Conservation (phyloP, 2,113 vertebrate species). For the Protobothrops mucrosquamatus region DNA sequence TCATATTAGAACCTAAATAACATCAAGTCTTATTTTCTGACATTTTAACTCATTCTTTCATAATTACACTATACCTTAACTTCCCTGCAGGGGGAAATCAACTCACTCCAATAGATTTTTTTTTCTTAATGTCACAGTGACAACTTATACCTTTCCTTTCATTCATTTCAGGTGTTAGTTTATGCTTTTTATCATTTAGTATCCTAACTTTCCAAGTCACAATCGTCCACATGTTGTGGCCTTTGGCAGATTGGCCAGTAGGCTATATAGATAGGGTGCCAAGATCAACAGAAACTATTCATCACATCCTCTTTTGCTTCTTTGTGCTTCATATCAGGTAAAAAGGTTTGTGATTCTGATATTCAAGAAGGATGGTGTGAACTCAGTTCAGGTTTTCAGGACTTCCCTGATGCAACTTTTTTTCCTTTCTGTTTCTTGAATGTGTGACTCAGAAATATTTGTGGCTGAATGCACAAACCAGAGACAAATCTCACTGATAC, state of each 20-base stretch:
- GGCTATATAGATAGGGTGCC: not conserved
- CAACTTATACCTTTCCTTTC: not conserved
- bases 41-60: not conserved
- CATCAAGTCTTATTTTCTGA: not conserved
- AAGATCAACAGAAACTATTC: not conserved
- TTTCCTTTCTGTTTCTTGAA: not conserved
- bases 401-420: not conserved
- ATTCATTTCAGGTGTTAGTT: not conserved
- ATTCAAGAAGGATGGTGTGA: not conserved
- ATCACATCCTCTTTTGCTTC: not conserved
- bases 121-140: not conserved
- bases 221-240: not conserved
- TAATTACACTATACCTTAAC: not conserved
- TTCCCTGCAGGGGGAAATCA: not conserved
- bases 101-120: not conserved
- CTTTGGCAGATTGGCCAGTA: not conserved
- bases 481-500: not conserved
- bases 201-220: not conserved
- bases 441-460: not conserved
- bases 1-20: not conserved
- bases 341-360: not conserved
- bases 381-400: not conserved
- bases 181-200: not conserved
- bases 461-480: not conserved
- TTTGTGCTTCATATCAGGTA: not conserved